Conservation (phyloP, 2,888 invertebrate species). For the Tribolium freemani region DNA sequence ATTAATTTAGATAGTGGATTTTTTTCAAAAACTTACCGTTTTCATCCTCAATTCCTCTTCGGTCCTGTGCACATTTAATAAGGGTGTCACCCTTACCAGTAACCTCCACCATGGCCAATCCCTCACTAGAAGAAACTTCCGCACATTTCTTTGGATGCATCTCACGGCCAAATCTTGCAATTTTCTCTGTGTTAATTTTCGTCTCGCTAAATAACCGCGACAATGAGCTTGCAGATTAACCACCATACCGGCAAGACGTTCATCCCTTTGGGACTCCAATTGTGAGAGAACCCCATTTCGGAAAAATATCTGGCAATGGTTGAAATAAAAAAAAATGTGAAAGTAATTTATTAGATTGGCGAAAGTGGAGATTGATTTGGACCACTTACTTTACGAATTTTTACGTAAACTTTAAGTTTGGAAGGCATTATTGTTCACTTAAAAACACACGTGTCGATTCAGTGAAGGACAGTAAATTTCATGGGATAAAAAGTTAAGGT, state of each 20-base stretch:
- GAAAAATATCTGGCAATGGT: constrained; percentile 98
- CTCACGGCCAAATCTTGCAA: constrained; percentile 71
- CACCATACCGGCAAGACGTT: constrained; percentile 88
- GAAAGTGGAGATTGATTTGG: background rate
- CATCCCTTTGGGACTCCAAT: constrained; percentile 91
- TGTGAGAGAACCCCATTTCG: constrained; percentile 91
- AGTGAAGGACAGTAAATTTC: no score
- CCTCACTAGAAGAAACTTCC: constrained; percentile 90
- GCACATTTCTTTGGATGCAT: constrained; percentile 95
- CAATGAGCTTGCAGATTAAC: constrained; percentile 90
- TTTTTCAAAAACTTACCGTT: constrained; percentile 73
- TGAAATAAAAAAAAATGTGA: no score
- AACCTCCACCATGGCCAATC: constrained; percentile 99
- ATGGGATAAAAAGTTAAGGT: background rate
- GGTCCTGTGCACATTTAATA: constrained; percentile 93
- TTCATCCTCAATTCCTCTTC: constrained; percentile 91
- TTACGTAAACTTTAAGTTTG: no score
- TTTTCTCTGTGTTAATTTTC: constrained; percentile 75
- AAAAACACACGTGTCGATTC: no score
- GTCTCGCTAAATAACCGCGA: constrained; percentile 88
- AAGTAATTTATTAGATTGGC: constrained; percentile 2
- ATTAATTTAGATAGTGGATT: background rate
- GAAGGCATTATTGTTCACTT: no score
- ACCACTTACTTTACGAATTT: no score
- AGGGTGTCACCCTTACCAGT: constrained; percentile 90